Evolutionary conservation across 2,797 vertebrate species (phyloP).

Genomic region (Pipistrellus kuhlii): DNA sequence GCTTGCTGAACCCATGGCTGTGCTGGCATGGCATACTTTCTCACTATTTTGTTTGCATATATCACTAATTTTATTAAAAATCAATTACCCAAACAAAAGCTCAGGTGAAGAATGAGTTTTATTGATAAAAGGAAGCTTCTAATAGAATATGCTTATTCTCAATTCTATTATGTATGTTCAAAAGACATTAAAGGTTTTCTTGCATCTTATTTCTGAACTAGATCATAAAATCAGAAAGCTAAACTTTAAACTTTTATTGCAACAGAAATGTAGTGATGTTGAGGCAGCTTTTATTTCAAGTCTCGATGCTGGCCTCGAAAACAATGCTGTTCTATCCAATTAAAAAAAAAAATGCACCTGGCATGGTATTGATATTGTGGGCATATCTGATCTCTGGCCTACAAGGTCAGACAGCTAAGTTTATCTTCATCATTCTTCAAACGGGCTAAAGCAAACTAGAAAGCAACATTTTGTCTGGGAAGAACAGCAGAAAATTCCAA

Average conservation of each 20-base stretch:
- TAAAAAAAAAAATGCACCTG: too few species aligned
- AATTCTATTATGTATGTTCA: background rate
- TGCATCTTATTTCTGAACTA: conserved; percentile 16
- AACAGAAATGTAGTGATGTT: background rate
- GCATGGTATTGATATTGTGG: too few species aligned
- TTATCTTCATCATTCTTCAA: too few species aligned
- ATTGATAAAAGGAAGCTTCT: background rate
- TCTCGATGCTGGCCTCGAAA: too few species aligned
- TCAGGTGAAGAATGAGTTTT: background rate
- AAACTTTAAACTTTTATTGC: background rate
- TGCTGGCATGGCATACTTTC: too few species aligned
- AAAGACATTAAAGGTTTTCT: conserved; percentile 17
- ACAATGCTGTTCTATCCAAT: too few species aligned
- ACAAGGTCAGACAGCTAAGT: too few species aligned
- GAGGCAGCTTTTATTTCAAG: background rate
- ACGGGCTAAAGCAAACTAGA: too few species aligned
- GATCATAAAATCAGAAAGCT: conserved; percentile 21
- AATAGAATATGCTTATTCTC: conserved; percentile 1
- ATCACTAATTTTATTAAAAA: conserved; percentile 36
- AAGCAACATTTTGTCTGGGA: too few species aligned
- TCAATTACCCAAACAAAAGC: background rate
- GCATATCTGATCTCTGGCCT: too few species aligned
- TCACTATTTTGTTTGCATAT: background rate
- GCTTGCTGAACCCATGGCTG: too few species aligned
- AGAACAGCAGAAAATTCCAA: too few species aligned